phyloP scores from a whole-genome alignment of 2,888 invertebrate genomes.

The Brachylomia viminalis region DNA sequence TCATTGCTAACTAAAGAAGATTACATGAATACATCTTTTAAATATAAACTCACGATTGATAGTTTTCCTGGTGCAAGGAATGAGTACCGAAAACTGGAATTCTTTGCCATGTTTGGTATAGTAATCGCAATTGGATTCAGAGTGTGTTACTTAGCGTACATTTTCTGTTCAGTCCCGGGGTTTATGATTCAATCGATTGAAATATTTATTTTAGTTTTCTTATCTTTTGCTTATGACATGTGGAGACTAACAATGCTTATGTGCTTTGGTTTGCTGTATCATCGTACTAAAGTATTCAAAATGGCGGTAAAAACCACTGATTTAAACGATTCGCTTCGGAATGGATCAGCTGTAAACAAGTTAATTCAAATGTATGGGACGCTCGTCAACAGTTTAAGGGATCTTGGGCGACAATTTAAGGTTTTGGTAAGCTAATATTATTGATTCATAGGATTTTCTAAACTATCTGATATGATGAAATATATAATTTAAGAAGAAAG shows the following conservation, averaged over 20 bases:
- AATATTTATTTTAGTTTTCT: background rate
- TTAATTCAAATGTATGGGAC: conserved; percentile 21
- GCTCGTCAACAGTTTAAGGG: background rate
- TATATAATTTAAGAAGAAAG: background rate
- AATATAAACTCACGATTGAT: background rate
- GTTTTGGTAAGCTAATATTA: background rate
- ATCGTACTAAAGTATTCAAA: conserved; percentile 1
- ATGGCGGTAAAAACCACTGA: background rate
- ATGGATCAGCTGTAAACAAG: conserved; percentile 1
- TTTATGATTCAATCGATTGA: background rate
- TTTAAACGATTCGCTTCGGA: background rate
- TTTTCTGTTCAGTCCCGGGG: background rate
- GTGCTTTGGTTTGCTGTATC: conserved; percentile 15
- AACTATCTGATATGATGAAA: background rate
- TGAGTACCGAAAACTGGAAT: background rate
- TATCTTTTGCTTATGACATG: background rate
- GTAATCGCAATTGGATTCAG: background rate
- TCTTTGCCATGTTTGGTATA: background rate
- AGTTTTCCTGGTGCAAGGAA: background rate
- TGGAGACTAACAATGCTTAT: background rate
- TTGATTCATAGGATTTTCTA: background rate
- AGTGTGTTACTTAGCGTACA: fast-evolving
- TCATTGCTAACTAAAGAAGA: background rate
- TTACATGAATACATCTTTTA: background rate
- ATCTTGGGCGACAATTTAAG: background rate